Evolutionary conservation across 2,113 vertebrate genomes (phyloP).

Genomic region (Antechinus flavipes): DNA sequence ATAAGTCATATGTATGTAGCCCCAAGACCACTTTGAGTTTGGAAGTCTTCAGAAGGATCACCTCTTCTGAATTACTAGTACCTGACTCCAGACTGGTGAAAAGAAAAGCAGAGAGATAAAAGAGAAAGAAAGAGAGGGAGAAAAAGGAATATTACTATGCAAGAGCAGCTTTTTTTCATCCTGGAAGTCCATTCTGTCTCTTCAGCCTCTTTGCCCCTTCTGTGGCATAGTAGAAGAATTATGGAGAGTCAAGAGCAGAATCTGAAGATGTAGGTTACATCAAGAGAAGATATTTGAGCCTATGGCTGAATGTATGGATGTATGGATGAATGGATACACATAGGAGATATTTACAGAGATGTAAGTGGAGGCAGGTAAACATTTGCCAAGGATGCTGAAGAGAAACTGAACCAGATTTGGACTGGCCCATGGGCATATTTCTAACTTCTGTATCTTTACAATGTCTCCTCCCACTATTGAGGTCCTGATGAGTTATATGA

Average conservation of each 20-base stretch:
- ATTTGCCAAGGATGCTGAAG: no score
- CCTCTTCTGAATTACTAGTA: neutral
- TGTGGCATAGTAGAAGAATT: neutral
- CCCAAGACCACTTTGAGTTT: neutral
- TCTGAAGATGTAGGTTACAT: neutral
- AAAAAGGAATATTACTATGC: neutral
- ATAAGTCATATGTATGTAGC: neutral
- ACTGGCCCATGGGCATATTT: neutral
- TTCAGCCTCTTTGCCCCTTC: neutral
- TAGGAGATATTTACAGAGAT: neutral
- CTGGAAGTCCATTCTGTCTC: neutral
- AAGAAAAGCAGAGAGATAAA: neutral
- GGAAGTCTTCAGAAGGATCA: no score
- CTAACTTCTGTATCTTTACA: neutral
- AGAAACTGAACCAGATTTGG: neutral
- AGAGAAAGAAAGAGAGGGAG: neutral
- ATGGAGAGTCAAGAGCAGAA: neutral
- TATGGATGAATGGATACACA: neutral
- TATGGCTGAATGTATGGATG: neutral
- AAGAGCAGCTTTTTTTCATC: neutral
- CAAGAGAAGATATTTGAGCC: neutral
- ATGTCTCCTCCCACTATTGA: neutral
- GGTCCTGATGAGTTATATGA: neutral
- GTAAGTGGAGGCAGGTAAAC: neutral
- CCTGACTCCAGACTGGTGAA: neutral